phyloP scores from a whole-genome alignment of 2,113 vertebrate species.

The Aspidoscelis tigris region DNA sequence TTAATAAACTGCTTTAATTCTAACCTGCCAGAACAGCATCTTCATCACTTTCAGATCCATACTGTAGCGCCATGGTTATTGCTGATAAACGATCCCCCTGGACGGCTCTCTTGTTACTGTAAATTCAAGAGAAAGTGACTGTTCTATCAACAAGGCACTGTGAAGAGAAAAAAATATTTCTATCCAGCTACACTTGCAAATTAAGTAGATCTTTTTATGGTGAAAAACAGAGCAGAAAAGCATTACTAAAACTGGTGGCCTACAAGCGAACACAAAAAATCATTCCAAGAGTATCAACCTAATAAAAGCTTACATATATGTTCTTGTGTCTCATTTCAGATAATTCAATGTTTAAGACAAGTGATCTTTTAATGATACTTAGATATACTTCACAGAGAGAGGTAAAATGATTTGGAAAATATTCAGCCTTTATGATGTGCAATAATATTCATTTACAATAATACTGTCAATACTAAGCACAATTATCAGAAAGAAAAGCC shows the following conservation, averaged over 20 bases:
- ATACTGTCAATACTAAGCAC: neutral
- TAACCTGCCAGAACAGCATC: conserved; percentile 93
- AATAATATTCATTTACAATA: neutral
- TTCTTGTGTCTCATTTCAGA: neutral
- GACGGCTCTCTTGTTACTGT: conserved; percentile 91
- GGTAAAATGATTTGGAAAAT: neutral
- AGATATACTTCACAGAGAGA: neutral
- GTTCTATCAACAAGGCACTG: neutral
- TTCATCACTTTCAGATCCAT: conserved; percentile 97
- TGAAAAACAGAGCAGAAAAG: neutral
- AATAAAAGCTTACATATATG: neutral
- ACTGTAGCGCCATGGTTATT: conserved; percentile 97
- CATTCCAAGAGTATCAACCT: neutral
- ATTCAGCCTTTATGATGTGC: neutral
- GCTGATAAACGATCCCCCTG: conserved; percentile 95
- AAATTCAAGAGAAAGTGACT: conserved; percentile 46
- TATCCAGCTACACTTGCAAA: too few species aligned
- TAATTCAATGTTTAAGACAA: neutral
- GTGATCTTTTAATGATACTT: accelerated
- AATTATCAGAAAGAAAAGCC: neutral
- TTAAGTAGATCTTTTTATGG: neutral
- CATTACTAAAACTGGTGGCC: neutral
- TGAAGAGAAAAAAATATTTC: too few species aligned
- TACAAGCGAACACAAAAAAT: neutral
- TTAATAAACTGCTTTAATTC: conserved; percentile 33